Conservation (phyloP, 2,113 vertebrate genomes). For the Cettia cetti region DNA sequence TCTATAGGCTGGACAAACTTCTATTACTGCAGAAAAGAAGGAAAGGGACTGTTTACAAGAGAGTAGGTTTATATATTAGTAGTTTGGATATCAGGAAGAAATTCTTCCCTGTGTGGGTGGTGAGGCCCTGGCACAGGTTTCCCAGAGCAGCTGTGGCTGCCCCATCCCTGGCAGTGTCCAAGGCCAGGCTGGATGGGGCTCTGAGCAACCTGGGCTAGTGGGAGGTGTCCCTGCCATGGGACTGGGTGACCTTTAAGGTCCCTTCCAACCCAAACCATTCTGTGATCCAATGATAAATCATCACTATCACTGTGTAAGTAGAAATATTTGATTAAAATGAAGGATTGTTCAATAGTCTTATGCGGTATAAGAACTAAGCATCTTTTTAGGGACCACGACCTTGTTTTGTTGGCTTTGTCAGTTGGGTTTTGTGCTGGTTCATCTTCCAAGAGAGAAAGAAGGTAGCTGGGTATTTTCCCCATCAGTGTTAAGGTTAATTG, state of each 20-base stretch:
- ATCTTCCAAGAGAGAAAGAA: neutral
- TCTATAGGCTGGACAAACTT: neutral
- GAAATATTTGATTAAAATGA: neutral
- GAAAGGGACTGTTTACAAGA: neutral
- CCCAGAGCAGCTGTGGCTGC: neutral
- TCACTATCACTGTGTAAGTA: neutral
- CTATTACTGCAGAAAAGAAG: neutral
- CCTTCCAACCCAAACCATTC: neutral
- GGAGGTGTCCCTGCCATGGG: neutral
- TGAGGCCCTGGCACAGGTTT: rapidly evolving
- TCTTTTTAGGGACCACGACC: neutral
- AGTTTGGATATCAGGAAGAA: neutral
- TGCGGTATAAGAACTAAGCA: neutral
- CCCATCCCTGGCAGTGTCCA: neutral
- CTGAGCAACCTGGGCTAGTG: rapidly evolving
- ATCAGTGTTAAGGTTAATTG: neutral
- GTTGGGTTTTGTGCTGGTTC: neutral
- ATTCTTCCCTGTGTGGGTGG: rapidly evolving
- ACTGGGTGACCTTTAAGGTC: neutral
- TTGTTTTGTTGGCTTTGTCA: neutral
- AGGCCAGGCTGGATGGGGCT: neutral
- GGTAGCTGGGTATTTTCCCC: neutral
- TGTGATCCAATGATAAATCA: neutral
- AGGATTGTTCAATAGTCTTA: neutral
- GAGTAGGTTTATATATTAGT: too few relatives aligned